Evolutionary conservation across 2,797 vertebrate genomes (phyloP), one percentile per base, ranked within the genome.

Genomic region (Manis pentadactyla): DNA sequence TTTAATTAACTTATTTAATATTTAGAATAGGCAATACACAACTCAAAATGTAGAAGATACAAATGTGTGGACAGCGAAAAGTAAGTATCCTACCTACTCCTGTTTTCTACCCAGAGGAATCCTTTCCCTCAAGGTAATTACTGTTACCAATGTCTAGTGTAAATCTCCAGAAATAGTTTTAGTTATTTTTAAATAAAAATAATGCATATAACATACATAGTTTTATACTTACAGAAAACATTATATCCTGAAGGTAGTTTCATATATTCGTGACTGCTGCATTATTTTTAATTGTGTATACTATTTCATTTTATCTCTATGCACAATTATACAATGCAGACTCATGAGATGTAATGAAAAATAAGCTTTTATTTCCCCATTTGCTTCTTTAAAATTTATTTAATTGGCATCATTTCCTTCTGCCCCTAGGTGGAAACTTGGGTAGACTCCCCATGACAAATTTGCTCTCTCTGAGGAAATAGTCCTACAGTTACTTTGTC

Each of bases 371-470:
- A 21, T 64, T 83, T 84, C 9, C 3, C 27, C 15, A 2, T 51
- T 17, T 34, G 18, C 19, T 66, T n/a, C 46, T 94, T 96, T 91
- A 87, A 63, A 37, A 27, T 69, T 87, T 87, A 94, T 86, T 79
- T n/a, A 46, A 25, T 57, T 29, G 53, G 21, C 11, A 61, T 46
- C 63, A 71, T 73, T 15, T 51, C 64, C 15, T 7, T 23, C 39
- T 63, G 27, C 23, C 25, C 1, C 37, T 66, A 11, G 25, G 25
- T 88, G 21, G 17, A 79, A 85, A 15, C 12, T 39, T 39, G 71
- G 34, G 69, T 34, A 90, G 51, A 46, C 13, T 19, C 37, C 31
- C 87, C 46, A n/a, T 10, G 37, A 77, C 68, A 51, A 17, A 55
- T 81, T 57, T 63, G 14, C 11, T 66, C 6, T 27, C 27, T 94